A percentile compares a stretch with the other conserved stretches of the same genome.
Evolutionary conservation across 2,113 vertebrate genomes (phyloP).

Genomic region (Pica pica): DNA sequence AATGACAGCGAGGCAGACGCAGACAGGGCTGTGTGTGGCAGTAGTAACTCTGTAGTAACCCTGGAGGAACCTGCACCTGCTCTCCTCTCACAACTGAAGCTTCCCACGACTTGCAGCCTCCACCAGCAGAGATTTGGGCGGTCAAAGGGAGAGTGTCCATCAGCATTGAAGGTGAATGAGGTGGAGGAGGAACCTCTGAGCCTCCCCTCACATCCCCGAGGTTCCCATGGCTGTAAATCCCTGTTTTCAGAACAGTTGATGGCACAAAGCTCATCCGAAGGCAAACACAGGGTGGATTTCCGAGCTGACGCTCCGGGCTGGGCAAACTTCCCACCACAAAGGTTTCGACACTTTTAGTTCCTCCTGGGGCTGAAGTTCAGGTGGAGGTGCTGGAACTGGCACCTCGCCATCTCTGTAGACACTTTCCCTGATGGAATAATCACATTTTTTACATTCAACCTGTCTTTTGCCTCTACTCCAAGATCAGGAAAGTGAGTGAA

Average conservation of each 20-base stretch:
- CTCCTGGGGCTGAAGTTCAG: not conserved
- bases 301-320: not conserved
- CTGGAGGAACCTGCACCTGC: not conserved
- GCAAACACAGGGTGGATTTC: not conserved
- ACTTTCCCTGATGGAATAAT: not conserved
- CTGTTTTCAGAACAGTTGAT: not conserved
- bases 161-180: not conserved
- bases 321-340: not conserved
- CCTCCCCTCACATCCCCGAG: not conserved
- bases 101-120: not conserved
- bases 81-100: not conserved
- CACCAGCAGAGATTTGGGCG: not conserved
- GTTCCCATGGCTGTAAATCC: not conserved
- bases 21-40: not conserved
- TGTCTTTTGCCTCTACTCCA: not conserved
- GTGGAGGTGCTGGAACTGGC: not conserved
- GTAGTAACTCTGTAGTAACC: not conserved
- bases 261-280: not conserved
- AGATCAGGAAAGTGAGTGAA: not conserved
- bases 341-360: not conserved
- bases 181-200: not conserved
- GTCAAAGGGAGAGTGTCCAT: not conserved
- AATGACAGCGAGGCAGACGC: accelerated
- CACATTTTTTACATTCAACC: not conserved
- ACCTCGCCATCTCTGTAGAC: not conserved